A percentile compares a stretch with the other conserved stretches of the same genome.
Evolutionary conservation across 1,140 invertebrate genomes (phyloP).

Genomic region (Neodiprion pinetum): DNA sequence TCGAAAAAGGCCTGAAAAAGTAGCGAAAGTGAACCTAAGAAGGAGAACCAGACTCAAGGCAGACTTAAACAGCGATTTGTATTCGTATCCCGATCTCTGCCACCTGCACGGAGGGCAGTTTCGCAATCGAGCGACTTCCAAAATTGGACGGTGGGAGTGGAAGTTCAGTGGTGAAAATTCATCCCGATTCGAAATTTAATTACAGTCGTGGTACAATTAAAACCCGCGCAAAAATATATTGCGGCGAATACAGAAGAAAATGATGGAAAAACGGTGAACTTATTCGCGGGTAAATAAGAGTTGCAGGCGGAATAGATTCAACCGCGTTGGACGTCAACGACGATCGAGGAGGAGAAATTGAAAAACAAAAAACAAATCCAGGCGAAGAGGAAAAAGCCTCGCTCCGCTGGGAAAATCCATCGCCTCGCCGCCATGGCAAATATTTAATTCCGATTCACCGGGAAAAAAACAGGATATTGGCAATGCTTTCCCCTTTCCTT

Average conservation of each 20-base stretch:
- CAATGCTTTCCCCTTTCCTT: slow-evolving; percentile 29
- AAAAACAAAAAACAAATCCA: too few relatives aligned
- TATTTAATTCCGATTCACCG: slow-evolving; percentile 44
- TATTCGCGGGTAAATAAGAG: background rate
- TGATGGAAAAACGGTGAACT: background rate
- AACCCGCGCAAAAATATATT: background rate
- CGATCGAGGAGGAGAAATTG: background rate
- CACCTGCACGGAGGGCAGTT: background rate
- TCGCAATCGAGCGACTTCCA: background rate
- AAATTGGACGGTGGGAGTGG: background rate
- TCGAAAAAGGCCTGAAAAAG: background rate
- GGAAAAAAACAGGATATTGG: slow-evolving; percentile 46
- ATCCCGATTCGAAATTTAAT: too few relatives aligned
- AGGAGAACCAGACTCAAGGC: background rate
- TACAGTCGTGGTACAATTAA: background rate
- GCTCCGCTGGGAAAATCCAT: background rate
- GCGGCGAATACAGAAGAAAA: background rate
- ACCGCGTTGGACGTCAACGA: background rate
- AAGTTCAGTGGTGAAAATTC: background rate
- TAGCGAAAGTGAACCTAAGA: too few relatives aligned
- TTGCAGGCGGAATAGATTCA: background rate
- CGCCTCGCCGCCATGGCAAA: slow-evolving; percentile 31
- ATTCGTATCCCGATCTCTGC: background rate
- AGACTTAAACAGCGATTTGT: slow-evolving; percentile 3
- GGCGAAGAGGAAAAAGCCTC: too few relatives aligned